Base-by-base conservation (phyloP, 92 coral and sea anemone species). In the Palythoa grandiflora region DNA sequence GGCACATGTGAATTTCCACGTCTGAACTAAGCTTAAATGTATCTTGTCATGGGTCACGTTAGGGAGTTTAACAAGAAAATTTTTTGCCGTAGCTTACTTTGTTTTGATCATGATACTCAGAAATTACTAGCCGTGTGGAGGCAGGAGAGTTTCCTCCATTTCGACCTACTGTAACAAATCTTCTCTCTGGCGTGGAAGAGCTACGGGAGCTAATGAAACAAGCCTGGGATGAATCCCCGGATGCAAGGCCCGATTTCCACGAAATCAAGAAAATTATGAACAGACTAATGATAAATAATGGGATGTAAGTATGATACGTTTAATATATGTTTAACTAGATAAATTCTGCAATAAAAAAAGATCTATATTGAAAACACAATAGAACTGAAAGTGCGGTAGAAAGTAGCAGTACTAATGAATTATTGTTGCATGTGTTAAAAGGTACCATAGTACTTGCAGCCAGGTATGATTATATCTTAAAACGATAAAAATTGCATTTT, bases 161-260 rank as follows among this genome's bases (percentile, higher is more conserved):
- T 78, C 96, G 99, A 1, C 99, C 99, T 38, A 93, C 95, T 60
- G 97, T 97, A 17, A 93, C 98, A 7, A 94, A 93, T 79, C 83
- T 97, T 75, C 94, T 97, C 9, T 87, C 94, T 40, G 98, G 96
- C 10, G 97, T 97, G 35, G 98, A 97, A 75, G 98, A 97, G 86
- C 87, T 97, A 52, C 97, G 99, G 10, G 98, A 95, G 71, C 84
- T 97, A 83, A 96, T 96, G 95, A 97, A 95, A 57, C 97, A 97
- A 72, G 94, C 98, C 73, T 97, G 99, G 99, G 93, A 88, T 38
- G 99, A 97, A 65, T 84, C 87, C 14, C 94, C 97, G n/a, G 98
- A 97, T 6, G 36, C 89, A 54, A 87, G 99, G 71, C 99, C 99
- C 40, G 93, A 93, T 75, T 97, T 97, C 74, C 89, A 85, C 90